Conservation (phyloP, 92 coral and sea anemone species). For the Siderastrea radians region DNA sequence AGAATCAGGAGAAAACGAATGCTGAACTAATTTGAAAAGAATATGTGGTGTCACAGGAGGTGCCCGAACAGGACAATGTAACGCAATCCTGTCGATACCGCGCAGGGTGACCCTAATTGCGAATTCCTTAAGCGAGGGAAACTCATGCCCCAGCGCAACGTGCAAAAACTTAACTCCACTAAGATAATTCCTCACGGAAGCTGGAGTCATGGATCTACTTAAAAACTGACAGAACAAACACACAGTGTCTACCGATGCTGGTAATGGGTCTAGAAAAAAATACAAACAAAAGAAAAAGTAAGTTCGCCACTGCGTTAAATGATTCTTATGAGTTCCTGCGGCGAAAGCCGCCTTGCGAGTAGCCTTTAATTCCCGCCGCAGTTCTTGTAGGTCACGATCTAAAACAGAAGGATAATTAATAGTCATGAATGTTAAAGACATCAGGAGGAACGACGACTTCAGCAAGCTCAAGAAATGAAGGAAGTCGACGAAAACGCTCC, state of each 20-base stretch:
- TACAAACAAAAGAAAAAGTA: conserved; percentile 25
- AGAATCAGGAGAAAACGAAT: background rate
- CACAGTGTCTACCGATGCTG: background rate
- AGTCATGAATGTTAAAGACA: background rate
- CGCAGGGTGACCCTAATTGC: conserved; percentile 9
- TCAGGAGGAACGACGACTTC: background rate
- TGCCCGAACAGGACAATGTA: no score
- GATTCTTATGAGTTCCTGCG: conserved; percentile 14
- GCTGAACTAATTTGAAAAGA: background rate
- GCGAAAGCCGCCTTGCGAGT: conserved; percentile 14
- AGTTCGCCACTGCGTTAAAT: background rate
- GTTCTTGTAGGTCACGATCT: conserved; percentile 17
- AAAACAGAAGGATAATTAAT: background rate
- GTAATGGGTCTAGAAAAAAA: conserved; percentile 12
- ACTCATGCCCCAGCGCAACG: no score
- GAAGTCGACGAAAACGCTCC: background rate
- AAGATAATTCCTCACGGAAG: conserved; percentile 21
- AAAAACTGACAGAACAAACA: conserved; percentile 36
- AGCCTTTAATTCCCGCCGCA: conserved; percentile 18
- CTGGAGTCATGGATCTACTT: conserved; percentile 42
- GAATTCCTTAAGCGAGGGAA: conserved; percentile 2
- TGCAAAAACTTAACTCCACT: no score
- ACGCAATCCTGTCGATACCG: conserved; percentile 3
- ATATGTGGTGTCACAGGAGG: conserved; percentile 28
- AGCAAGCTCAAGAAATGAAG: background rate